Conservation (phyloP, 2,113 vertebrate genomes). For the Pongo pygmaeus region DNA sequence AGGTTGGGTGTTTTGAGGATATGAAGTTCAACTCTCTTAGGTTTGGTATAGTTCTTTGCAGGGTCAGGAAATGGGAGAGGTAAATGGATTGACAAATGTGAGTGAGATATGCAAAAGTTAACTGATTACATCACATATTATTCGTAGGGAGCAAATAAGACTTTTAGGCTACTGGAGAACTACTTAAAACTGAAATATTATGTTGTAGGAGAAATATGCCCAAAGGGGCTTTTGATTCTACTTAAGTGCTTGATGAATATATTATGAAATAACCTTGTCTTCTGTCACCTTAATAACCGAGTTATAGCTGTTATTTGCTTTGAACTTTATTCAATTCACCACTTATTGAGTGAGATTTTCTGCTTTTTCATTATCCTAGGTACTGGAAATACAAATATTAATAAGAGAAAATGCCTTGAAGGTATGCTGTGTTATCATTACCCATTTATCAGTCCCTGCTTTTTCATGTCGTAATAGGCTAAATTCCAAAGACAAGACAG, state of each 20-base stretch:
- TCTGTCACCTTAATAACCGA: conserved; percentile 17
- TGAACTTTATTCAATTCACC: conserved; percentile 28
- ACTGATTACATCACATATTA: not conserved
- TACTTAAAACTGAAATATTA: not conserved
- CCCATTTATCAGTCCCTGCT: not conserved
- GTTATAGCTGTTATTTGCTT: not conserved
- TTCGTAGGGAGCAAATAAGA: not conserved
- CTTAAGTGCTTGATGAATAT: not conserved
- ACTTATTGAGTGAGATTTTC: not conserved
- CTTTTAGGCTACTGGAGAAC: not conserved
- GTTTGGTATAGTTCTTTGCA: not conserved
- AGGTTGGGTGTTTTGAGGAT: not conserved
- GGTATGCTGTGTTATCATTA: not conserved
- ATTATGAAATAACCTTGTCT: not conserved
- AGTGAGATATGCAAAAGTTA: not conserved
- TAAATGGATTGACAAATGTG: not conserved
- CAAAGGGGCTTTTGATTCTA: not conserved
- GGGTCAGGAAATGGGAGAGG: not conserved
- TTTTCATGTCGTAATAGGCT: not conserved
- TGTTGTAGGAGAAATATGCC: conserved; percentile 5
- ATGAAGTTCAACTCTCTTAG: not conserved
- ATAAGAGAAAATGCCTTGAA: not conserved
- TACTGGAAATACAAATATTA: not conserved
- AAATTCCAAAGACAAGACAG: not conserved
- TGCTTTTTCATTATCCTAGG: not conserved